Conservation (phyloP, 2,797 vertebrate genomes). For the Fratercula arctica region DNA sequence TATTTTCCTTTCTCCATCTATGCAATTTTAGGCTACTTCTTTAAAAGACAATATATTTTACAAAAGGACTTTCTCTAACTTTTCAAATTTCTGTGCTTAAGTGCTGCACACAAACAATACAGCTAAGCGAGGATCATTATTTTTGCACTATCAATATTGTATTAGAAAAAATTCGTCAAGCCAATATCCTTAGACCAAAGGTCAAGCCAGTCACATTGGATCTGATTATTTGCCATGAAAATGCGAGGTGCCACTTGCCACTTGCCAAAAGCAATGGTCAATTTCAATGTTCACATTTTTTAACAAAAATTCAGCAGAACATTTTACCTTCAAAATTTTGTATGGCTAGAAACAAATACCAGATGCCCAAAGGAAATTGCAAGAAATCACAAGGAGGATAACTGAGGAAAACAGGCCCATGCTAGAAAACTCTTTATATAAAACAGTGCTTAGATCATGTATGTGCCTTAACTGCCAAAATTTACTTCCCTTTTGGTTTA, state of each 20-base stretch:
- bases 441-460: background rate
- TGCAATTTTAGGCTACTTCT: background rate
- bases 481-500: background rate
- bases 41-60: background rate
- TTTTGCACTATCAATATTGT: background rate
- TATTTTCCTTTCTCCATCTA: background rate
- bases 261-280: background rate
- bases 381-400: background rate
- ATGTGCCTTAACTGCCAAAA: background rate
- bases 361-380: background rate
- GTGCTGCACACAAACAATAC: background rate
- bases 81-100: background rate
- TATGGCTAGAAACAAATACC: background rate
- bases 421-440: background rate
- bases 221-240: background rate
- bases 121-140: background rate
- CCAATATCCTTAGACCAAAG: background rate
- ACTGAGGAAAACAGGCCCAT: background rate
- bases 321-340: background rate
- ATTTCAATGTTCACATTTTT: background rate
- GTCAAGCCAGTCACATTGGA: background rate
- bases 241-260: background rate
- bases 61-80: background rate
- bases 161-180: background rate
- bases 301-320: background rate